Percentiles rank a stretch among this genome's conserved stretches.
These are phyloP conservation scores for Coenobita brevimanus DNA, from an alignment of 1,140 invertebrate genomes.

Conservation along the genomic window DNA sequence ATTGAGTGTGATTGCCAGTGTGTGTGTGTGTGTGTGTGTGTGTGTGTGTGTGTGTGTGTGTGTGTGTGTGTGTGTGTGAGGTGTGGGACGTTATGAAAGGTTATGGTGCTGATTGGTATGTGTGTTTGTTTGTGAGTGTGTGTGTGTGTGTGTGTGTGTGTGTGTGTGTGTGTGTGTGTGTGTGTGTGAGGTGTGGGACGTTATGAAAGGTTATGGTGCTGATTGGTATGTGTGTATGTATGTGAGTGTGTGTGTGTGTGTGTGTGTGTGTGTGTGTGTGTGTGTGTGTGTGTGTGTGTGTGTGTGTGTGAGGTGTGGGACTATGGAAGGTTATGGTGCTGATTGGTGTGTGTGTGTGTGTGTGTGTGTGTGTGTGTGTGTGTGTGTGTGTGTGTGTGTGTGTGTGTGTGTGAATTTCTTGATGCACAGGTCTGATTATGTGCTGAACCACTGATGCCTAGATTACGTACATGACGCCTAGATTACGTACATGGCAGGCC, in stretches of 20 bases:
- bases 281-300: conserved; percentile 13
- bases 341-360: background rate
- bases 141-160: too few species aligned
- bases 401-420: background rate
- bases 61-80: background rate
- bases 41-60: background rate
- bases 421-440: background rate
- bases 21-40: background rate
- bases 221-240: too few species aligned
- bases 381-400: background rate
- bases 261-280: background rate
- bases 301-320: too few species aligned
- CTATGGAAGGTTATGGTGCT: too few species aligned
- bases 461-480: too few species aligned
- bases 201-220: too few species aligned
- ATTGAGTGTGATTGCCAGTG: too few species aligned
- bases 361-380: background rate
- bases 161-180: background rate
- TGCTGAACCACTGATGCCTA: too few species aligned
- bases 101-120: background rate
- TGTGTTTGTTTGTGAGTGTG: background rate
- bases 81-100: background rate
- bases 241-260: too few species aligned
- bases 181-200: background rate
- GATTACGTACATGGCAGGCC: background rate